Base-by-base conservation (phyloP, 2,113 vertebrate species). In the Tenebrosternarchus preto region DNA sequence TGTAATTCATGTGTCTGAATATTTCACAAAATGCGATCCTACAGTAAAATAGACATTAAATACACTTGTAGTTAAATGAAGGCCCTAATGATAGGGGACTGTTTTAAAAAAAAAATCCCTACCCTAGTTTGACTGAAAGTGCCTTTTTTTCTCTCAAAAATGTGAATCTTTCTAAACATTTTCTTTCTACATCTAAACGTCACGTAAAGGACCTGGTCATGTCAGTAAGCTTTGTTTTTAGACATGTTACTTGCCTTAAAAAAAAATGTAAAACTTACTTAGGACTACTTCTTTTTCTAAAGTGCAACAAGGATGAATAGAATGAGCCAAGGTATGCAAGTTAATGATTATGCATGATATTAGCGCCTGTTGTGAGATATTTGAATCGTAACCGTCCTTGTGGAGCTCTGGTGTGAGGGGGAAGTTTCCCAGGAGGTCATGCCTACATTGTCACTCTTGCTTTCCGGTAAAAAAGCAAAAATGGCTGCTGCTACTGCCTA, bases 241-340 rank as follows among this genome's bases (percentile, higher is more conserved):
- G 80, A 85, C 55, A n/a, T 86, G 80, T 86, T 82, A 56, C 91
- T 90, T 88, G 83, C 82, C 68, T 85, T 85, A 84, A 83, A 86
- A 84, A 83, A 86, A 77, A 89, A 76, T 85, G 84, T 82, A 84
- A 83, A 86, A 84, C 84, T 86, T 87, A 88, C 74, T 68, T 86
- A 88, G n/a, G 96, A 95, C 96, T 96, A 95, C 97, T 97, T 99
- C 93, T 99, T 93, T 98, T 93, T 95, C 94, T 98, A 95, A 98
- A 98, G 96, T 98, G 97, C 97, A 93, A 98, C 97, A 98, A 98
- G 97, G 97, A 98, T 96, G 96, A 97, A 96, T 98, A 98, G 96
- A 95, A 96, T 98, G 96, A 94, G 96, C 95, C 96, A 95, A 99
- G 97, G 97, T 99, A 99, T 95, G 97, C 96, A 92, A 94, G 94